These are phyloP conservation scores for Cacatua alba DNA, from an alignment of 2,113 vertebrate species.

Conservation along the genomic window DNA sequence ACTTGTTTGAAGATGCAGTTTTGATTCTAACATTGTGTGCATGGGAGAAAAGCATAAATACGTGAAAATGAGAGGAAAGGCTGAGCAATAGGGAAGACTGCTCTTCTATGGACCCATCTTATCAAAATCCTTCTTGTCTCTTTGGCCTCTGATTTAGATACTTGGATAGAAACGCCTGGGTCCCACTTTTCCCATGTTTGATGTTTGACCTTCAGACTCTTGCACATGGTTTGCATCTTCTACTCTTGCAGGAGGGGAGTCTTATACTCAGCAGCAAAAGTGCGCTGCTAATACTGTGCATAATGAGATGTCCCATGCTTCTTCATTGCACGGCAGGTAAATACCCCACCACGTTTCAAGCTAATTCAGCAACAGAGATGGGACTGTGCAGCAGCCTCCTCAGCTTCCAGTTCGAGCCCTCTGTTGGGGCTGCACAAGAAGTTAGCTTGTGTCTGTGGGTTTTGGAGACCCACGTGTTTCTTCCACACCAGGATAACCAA, in stretches of 20 bases:
- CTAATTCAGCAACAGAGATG: neutral
- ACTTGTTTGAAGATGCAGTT: neutral
- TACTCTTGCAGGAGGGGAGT: neutral
- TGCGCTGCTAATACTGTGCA: rapidly evolving
- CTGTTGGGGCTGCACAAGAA: neutral
- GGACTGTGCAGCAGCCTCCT: neutral
- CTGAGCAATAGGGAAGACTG: neutral
- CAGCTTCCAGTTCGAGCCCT: neutral
- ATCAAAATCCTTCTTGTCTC: neutral
- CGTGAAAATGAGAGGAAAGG: neutral
- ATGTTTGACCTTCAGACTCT: neutral
- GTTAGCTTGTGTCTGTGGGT: neutral
- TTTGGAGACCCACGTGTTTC: neutral
- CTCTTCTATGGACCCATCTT: neutral
- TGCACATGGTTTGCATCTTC: neutral
- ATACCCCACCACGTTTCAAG: rapidly evolving
- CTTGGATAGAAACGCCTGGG: neutral
- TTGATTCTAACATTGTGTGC: neutral
- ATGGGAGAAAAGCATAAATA: neutral
- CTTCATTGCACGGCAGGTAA: neutral
- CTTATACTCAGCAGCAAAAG: neutral
- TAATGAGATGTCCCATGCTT: neutral
- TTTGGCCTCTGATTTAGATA: neutral
- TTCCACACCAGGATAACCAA: neutral
- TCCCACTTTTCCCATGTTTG: neutral